These are phyloP conservation scores for Panagrolaimus sp. DNA, from an alignment of 1,140 invertebrate species.

Conservation along the genomic window DNA sequence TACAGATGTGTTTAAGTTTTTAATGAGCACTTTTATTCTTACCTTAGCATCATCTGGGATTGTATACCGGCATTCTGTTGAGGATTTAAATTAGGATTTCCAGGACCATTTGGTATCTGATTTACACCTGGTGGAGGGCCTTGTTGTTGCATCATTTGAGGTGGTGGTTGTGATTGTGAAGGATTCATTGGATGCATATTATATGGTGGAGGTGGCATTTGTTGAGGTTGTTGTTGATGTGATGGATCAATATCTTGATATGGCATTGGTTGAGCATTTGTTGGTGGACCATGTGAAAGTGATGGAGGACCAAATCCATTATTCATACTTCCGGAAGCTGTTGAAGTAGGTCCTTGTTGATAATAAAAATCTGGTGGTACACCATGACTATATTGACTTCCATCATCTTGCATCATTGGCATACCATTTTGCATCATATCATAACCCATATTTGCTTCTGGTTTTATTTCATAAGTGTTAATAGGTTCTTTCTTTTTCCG, in stretches of 20 bases:
- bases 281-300: background rate
- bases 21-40: background rate
- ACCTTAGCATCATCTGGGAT: constrained; percentile 4
- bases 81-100: background rate
- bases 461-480: background rate
- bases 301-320: constrained; percentile 12
- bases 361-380: background rate
- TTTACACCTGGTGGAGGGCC: background rate
- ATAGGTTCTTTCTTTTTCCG: background rate
- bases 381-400: background rate
- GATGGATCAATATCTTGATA: background rate
- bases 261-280: background rate
- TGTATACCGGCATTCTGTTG: background rate
- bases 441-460: background rate
- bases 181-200: background rate
- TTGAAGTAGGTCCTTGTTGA: constrained; percentile 6
- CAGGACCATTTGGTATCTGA: background rate
- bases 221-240: background rate
- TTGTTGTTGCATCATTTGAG: background rate
- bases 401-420: constrained; percentile 6
- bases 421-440: constrained; percentile 3
- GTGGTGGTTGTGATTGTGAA: constrained; percentile 1
- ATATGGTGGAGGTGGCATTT: background rate
- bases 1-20: too few species aligned
- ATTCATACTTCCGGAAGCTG: constrained; percentile 10